Base-by-base conservation (phyloP, 2,888 invertebrate species). In the Scaptomyza flava region DNA sequence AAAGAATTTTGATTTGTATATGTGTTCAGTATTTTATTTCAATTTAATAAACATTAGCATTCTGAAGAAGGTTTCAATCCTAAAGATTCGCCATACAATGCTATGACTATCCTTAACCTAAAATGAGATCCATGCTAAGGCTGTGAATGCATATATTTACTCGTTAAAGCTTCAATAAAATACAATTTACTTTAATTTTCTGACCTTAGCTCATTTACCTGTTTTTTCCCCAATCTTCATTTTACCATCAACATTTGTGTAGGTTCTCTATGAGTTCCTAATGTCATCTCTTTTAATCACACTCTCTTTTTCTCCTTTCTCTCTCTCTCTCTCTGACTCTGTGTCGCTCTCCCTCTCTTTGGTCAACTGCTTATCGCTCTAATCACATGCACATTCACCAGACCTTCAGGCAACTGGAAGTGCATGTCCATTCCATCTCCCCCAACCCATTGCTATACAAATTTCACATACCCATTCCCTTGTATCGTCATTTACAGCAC, bases 301-400 rank as follows among this genome's bases (percentile, higher is more conserved):
- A 45, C 45, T 30, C 46, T 20, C 12, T 33, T 4, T 38, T 20
- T 20, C 6, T 3, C 14, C 23, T 34, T 2, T 4, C 23, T 7
- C 20, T 6, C 20, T 7, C 20, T 6, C 20, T 23, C 23, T 23
- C 23, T 23, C 4, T 23, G n/a, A n/a, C 23, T 23, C 23, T 23
- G 2, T 23, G 2, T 23, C 23, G 3, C 4, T 23, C 23, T 12
- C 12, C 23, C 1, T 31, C 3, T 11, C 3, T 31, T 3, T 31
- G 31, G 17, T 12, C 38, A 52, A 20, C 52, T 42, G 41, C 17
- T 52, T 42, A 52, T 58, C 41, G 38, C 41, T 41, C 31, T 31
- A 33, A 53, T 53, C 53, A 53, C 33, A 43, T 53, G 46, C 47
- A 38, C 48, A 48, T 27, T 27, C 27, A 38, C 38, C 14, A 27